These are phyloP conservation scores for Zoanthus sansibaricus DNA, from an alignment of 92 coral and sea anemone species.

Conservation along the genomic window DNA sequence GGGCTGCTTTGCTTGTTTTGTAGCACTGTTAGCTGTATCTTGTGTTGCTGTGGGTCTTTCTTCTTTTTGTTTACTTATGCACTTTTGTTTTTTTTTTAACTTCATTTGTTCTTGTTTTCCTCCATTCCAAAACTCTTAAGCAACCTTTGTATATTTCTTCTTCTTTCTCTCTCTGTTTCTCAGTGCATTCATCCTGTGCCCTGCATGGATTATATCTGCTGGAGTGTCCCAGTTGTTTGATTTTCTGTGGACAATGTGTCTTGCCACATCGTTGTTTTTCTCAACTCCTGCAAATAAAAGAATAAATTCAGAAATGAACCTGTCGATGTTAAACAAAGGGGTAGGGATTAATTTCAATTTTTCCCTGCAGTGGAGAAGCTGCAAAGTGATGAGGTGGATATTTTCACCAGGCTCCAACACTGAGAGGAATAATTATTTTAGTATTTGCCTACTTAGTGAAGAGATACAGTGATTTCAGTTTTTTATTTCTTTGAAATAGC, in stretches of 20 bases:
- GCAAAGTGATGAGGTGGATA: conserved; percentile 2
- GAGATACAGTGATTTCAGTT: conserved; percentile 15
- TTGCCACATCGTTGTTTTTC: conserved; percentile 57
- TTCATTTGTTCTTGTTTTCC: conserved; percentile 42
- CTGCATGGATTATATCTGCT: conserved; percentile 51
- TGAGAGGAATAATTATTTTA: conserved; percentile 3
- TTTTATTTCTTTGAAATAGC: conserved; percentile 23
- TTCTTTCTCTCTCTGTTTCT: conserved; percentile 57
- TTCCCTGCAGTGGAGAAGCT: conserved; percentile 4
- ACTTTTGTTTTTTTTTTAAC: conserved; percentile 23
- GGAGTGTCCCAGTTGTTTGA: conserved; percentile 66
- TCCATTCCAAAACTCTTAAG: conserved; percentile 48
- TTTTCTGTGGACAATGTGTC: conserved; percentile 56
- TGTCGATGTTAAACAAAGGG: conserved; percentile 17
- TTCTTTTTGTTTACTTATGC: conserved; percentile 27
- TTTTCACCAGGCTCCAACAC: conserved; percentile 21
- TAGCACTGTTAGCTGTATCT: conserved; percentile 8
- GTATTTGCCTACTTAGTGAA: conserved; percentile 16
- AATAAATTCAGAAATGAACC: conserved; percentile 14
- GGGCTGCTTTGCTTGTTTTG: conserved; percentile 26
- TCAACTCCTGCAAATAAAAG: conserved; percentile 30
- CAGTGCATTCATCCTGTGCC: conserved; percentile 42
- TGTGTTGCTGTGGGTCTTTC: conserved; percentile 22
- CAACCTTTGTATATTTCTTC: conserved; percentile 39
- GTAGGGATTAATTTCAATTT: conserved; percentile 6